Base-by-base conservation (phyloP, 1,140 invertebrate genomes). In the Archivesica marissinica region DNA sequence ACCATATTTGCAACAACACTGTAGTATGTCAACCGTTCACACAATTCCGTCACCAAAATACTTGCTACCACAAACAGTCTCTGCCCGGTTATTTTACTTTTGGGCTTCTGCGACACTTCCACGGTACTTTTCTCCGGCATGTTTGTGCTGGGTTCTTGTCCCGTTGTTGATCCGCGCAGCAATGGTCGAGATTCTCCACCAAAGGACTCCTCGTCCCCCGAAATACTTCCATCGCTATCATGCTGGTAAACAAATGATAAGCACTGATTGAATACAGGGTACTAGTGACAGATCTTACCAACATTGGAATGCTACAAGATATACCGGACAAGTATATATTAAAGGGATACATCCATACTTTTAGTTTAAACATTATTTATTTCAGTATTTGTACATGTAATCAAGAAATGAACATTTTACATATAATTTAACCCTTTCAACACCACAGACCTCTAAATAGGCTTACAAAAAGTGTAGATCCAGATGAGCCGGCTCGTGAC, bases 1-100 rank as follows among this genome's bases (percentile, higher is more conserved):
- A 91, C 89, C 68, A 91, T 80, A 59, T 91, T 91, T 0, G 87
- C 89, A 25, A 86, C 59, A 52, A 90, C 85, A 52, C 90, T 89
- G 56, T 91, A 91, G 44, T 84, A 91, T 0, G 90, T 90, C 35
- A 90, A 28, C 35, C 90, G 59, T 52, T 91, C 90, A 78, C 88
- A 90, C 64, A 91, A 56, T 54, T 90, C 90, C 28, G 84, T 88
- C 15, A 90, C n/a, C 13, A 91, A 61, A 28, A 90, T 88, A 50
- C 87, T 77, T 4, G 30, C 54, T 0, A 88, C 87, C 0, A 85
- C 79, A 35, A 87, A 23, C 20, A 87, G 35, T 17, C 78, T 83
- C 2, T 56, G 23, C 39, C 59, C 56, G 25, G 82, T 76, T 3
- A 87, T 85, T 54, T 79, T 79, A 11, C 38, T 52, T 41, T 47